These are phyloP conservation scores for Phenganax stokvisi DNA, from an alignment of 92 coral and sea anemone species.

Conservation along the genomic window DNA sequence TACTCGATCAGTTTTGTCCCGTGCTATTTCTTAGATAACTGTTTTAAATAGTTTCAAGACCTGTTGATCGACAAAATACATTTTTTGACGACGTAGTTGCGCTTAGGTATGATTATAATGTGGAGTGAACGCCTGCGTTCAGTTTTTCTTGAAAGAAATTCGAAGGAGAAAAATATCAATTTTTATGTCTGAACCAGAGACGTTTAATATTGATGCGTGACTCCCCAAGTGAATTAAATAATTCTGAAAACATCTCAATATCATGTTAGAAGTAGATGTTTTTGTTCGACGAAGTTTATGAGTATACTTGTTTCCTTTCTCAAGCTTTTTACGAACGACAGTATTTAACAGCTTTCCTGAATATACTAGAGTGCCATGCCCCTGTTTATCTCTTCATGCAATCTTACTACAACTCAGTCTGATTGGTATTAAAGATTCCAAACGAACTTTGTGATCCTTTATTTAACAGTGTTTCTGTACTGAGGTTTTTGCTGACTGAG, in stretches of 20 bases:
- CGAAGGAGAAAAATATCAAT: too few relatives aligned
- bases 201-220: too few relatives aligned
- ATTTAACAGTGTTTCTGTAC: background rate
- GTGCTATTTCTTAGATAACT: background rate
- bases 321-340: background rate
- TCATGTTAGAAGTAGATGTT: slow-evolving; percentile 1
- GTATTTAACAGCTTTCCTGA: background rate
- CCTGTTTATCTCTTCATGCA: background rate
- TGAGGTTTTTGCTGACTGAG: background rate
- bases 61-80: slow-evolving; percentile 18
- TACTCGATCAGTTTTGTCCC: background rate
- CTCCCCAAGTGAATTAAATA: background rate
- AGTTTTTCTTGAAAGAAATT: too few relatives aligned
- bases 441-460: too few relatives aligned
- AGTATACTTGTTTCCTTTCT: slow-evolving; percentile 22
- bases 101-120: too few relatives aligned
- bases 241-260: slow-evolving; percentile 11
- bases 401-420: background rate
- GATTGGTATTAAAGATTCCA: background rate
- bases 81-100: background rate
- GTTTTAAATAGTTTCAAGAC: slow-evolving; percentile 1
- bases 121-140: too few relatives aligned
- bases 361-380: background rate
- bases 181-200: too few relatives aligned
- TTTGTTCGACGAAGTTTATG: background rate